phyloP scores from a whole-genome alignment of 2,113 vertebrate genomes.

The Corvus moneduloides region DNA sequence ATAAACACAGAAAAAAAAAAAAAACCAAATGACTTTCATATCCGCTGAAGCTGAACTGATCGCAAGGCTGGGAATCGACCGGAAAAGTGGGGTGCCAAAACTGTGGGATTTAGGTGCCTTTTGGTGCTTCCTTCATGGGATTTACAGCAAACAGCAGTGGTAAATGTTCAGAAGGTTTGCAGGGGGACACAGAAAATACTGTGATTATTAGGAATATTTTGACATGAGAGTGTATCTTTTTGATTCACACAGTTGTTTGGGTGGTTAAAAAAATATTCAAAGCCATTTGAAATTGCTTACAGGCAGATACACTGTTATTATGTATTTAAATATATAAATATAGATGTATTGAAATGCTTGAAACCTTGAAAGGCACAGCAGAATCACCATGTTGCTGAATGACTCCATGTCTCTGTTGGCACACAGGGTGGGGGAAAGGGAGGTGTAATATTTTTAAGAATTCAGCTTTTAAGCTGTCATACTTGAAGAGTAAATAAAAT shows the following conservation, averaged over 20 bases:
- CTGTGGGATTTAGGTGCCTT: neutral
- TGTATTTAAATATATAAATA: neutral
- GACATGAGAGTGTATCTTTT: neutral
- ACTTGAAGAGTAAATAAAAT: neutral
- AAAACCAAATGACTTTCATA: neutral
- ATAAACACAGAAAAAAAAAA: neutral
- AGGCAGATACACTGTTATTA: neutral
- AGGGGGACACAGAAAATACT: neutral
- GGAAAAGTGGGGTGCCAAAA: neutral
- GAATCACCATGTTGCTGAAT: neutral
- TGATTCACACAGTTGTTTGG: neutral
- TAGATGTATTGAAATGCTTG: neutral
- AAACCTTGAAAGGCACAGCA: neutral
- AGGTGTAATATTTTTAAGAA: neutral
- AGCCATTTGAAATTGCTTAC: neutral
- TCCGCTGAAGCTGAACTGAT: neutral
- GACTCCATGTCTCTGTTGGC: neutral
- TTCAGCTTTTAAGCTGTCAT: neutral
- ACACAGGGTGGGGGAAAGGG: neutral
- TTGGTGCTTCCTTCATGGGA: neutral
- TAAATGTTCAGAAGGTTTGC: neutral
- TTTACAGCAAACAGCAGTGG: neutral
- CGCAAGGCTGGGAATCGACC: neutral
- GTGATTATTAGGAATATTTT: neutral
- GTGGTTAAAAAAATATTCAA: neutral